Evolutionary conservation across 2,113 vertebrate genomes (phyloP), one percentile per base, ranked within the genome.

Genomic region (Paramisgurnus dabryanus): DNA sequence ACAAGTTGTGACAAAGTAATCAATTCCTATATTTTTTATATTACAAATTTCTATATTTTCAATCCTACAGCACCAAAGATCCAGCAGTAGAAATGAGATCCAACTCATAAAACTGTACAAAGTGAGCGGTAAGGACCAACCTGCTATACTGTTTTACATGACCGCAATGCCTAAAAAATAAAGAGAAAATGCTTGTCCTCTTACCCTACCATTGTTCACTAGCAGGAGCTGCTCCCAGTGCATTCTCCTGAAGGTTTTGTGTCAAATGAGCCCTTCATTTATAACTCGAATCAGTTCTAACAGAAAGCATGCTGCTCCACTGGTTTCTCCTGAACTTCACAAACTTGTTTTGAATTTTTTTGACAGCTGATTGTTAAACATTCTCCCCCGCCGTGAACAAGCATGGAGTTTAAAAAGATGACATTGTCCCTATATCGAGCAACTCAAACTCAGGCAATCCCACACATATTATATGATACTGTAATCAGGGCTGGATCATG

Each of bases 191-290:
- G 18, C 39, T 17, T 4, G 57, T 15, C 11, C 8, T 49, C 93
- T 90, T 89, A 94, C 94, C 92, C 94, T 89, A 80, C 81, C 90
- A 80, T 91, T 92, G 3, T 80, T 85, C 63, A 87, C 86, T 66
- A 86, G 92, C 66, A 92, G 83, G 11, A 90, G 18, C 9, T 93
- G 88, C 82, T 95, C 93, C 90, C 93, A 93, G 84, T 91, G 91
- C 92, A 95, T 94, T 85, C 79, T 83, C 5, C 34, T 6, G 4
- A 40, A n/a, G 17, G 49, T 76, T 61, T 84, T 80, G 87, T 88
- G 57, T 64, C 78, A 50, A 12, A 71, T 3, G 22, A 50, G 34
- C 13, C 41, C 67, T 49, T 1, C 65, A 83, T 39, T 39, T 41
- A 69, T 11, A 40, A 39, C 69, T 50, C 34, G 0, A 18, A 5